A percentile compares a stretch with the other conserved stretches of the same genome.
These are phyloP conservation scores for Rhabditophanes sp. DNA, from an alignment of 2,888 invertebrate genomes.

Conservation along the genomic window DNA sequence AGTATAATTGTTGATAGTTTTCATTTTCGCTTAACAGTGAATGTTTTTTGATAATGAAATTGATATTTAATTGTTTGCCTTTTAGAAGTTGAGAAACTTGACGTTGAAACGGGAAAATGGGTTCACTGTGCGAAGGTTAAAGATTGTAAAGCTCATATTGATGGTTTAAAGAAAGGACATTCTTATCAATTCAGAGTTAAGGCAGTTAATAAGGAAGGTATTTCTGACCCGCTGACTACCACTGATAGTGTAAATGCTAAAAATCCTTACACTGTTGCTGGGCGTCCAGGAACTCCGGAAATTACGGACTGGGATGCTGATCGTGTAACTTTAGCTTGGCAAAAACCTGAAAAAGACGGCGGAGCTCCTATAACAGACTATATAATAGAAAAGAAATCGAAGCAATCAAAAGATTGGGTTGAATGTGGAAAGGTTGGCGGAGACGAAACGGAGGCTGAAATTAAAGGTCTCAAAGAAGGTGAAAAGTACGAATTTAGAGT, in stretches of 20 bases:
- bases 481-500: slow-evolving; percentile 82
- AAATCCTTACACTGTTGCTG: slow-evolving; percentile 56
- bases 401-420: slow-evolving; percentile 43
- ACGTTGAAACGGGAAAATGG: slow-evolving; percentile 77
- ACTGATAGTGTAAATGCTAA: slow-evolving; percentile 48
- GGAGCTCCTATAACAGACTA: slow-evolving; percentile 92
- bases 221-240: slow-evolving; percentile 48
- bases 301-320: slow-evolving; percentile 85
- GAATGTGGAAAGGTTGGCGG: slow-evolving; percentile 41
- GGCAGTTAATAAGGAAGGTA: slow-evolving; percentile 50
- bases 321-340: slow-evolving; percentile 84
- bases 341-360: slow-evolving; percentile 65
- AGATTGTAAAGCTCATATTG: slow-evolving; percentile 52
- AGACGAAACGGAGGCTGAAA: too few relatives aligned
- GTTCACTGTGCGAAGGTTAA: slow-evolving; percentile 62
- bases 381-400: slow-evolving; percentile 73
- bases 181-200: slow-evolving; percentile 51
- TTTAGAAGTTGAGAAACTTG: slow-evolving; percentile 72
- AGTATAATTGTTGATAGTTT: too few relatives aligned
- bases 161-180: slow-evolving; percentile 44
- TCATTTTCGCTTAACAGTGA: too few relatives aligned
- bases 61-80: too few relatives aligned
- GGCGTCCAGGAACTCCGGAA: slow-evolving; percentile 74
- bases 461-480: slow-evolving; percentile 70
- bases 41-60: too few relatives aligned